Base-by-base conservation (phyloP, 2,888 invertebrate species). In the Hydrotaea diabolus region DNA sequence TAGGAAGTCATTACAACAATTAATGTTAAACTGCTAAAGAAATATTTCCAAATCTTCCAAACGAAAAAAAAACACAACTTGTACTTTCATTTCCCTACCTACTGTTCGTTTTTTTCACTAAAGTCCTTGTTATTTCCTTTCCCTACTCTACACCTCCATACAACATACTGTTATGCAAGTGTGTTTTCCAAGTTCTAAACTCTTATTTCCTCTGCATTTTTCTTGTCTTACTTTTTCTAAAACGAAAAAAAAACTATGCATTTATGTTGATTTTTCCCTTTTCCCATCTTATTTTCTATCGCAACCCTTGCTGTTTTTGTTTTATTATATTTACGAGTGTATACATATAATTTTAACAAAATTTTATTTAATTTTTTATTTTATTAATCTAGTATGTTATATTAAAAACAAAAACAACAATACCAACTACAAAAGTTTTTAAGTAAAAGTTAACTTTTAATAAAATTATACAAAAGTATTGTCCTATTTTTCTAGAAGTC, bases 371-470 rank as follows among this genome's bases (percentile, higher is more conserved):
- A 72, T 78, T 81, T 43, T 80, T 81, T 84, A 81, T 84, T 84
- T 84, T 55, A 84, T 84, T 83, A 5, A 80, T 55, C 83, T 84
- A 84, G 78, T 82, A 82, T 81, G 82, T 85, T 75, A 71, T 75
- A 77, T 55, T 77, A 73, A 39, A 55, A 53, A 19, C 71, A 49
- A 76, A 76, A 82, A 62, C 8, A 26, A 31, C 55, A 36, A 74
- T n/a, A 49, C 49, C n/a, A 46, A 49, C 26, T 23, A 71, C 26
- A 57, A n/a, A 36, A 57, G 23, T 74, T 78, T 77, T 74, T 79
- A 69, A 82, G 79, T 79, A 85, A 82, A 82, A 74, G 11, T 79
- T 77, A 11, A 79, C 72, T 49, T 69, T 76, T 59, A 43, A 31
- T 76, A 69, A 43, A n/a, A 19, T 13, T 43, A n/a, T n/a, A n/a